Evolutionary conservation across 2,888 invertebrate genomes (phyloP), one percentile per base, ranked within the genome.

Genomic region (Phlogophora meticulosa): DNA sequence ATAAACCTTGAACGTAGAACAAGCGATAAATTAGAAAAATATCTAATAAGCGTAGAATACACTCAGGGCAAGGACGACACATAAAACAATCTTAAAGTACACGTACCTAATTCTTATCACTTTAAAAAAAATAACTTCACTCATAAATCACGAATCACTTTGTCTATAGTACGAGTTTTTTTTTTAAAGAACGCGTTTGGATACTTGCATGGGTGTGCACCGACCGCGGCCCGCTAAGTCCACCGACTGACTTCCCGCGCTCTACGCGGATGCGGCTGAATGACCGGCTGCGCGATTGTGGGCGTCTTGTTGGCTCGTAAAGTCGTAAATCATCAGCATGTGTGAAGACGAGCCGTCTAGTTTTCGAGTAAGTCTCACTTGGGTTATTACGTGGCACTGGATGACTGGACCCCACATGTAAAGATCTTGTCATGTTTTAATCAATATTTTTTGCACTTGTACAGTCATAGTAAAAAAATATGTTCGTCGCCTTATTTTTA

Each of bases 241-340:
- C 72, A 75, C 78, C 73, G 76, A 86, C 85, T 86, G 86, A 82
- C 67, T 75, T 80, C 75, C 64, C 78, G 77, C 79, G 76, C 71
- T 76, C 62, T 59, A 71, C 76, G 69, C 81, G 75, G 82, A 80
- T 80, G 75, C 78, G 73, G 63, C 78, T 76, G 84, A 78, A 71
- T 80, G 80, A 80, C 83, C 76, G 75, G 71, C 70, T 61, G 53
- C 22, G 72, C 64, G 69, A 57, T 52, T 60, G 74, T 83, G 68
- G 70, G 75, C 67, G 82, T 70, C 71, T 83, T 81, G 75, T 77
- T 73, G 75, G 73, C 73, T 76, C 64, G 61, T 79, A 81, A 83
- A 83, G 72, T 76, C 64, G 61, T 79, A 81, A 83, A 83, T 81
- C 75, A 79, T 55, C 65, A 70, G 60, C 52, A 70, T 72, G 69